Evolutionary conservation across 2,113 vertebrate genomes (phyloP), one percentile per base, ranked within the genome.

Genomic region (Galbula dea): DNA sequence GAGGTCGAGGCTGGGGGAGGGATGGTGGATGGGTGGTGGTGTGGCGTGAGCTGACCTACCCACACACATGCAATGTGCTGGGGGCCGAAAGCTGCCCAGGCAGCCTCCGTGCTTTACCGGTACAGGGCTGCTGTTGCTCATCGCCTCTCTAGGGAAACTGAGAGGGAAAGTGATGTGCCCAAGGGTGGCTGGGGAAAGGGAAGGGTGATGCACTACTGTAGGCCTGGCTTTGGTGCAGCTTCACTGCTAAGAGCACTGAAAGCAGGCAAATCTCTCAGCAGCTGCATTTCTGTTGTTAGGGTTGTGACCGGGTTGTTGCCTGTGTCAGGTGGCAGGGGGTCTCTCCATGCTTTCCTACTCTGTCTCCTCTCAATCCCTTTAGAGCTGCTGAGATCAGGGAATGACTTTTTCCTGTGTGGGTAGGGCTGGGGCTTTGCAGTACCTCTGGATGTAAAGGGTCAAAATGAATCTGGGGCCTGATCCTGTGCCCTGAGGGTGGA

Each of bases 41-140:
- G 37, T 2, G 6, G n/a, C 32, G 58, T 0, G 4, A 48, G 61
- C 66, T 75, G 86, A 45, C 32, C 45, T 3, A 6, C 27, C 45
- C 30, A 0, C 5, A 1, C 5, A 1, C 21, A 1, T 5, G 32
- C 16, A 5, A 0, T 0, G 16, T 9, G 68, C 22, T 0, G 0
- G 37, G 41, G 10, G 8, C 34, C 3, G 30, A 18, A 24, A 32
- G 57, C 48, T 32, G 36, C 32, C 68, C 78, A 2, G 26, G 5
- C 67, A 21, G 26, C 34, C 51, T 18, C 54, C 1, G 4, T 6
- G 78, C 15, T 11, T 20, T 27, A 8, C 34, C 3, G 0, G 18
- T 3, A 8, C 51, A 2, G 11, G 41, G 23, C 55, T 27, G 82
- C 26, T 16, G n/a, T 0, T 54, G 11, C 41, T 78, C 36, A 2